Base-by-base conservation (phyloP, 2,113 vertebrate species). In the Argyrosomus japonicus region DNA sequence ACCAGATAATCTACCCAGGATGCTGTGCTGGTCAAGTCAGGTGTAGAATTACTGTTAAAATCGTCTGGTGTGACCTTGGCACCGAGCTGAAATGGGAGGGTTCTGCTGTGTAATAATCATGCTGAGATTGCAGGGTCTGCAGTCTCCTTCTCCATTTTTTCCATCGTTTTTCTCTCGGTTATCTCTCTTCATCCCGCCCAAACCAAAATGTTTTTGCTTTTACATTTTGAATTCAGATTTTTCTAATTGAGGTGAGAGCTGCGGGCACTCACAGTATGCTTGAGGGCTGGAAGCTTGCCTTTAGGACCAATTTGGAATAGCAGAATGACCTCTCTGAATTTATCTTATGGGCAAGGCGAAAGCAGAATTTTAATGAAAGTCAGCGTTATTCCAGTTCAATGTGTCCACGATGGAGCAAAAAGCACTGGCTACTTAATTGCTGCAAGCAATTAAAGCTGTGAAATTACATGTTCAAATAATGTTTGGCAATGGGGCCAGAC, bases 371-470 rank as follows among this genome's bases (percentile, higher is more conserved):
- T 77, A 82, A 79, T 80, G 18, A 72, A 78, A 76, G 61, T 73
- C 27, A 53, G 81, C 54, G 82, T 86, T 82, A 87, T 85, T 88
- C 79, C 87, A 62, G 51, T 87, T 77, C 72, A 65, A 40, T 88
- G 74, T 87, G 75, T 62, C 70, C 68, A 81, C 87, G 85, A 86
- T 82, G 40, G 67, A 53, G 82, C 82, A 91, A 90, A 88, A 85
- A 91, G 81, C 32, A 62, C n/a, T 60, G 75, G 67, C 80, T 58
- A 89, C 80, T 88, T 88, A 89, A 90, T 85, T 86, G 88, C 70
- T 83, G 75, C 70, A n/a, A 86, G 86, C 90, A 90, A 92, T 92
- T 87, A 91, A 80, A 77, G 47, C 71, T 68, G 83, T 76, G 77
- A 89, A 93, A 90, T 79, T 77, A 70, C 69, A 82, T 86, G 71